Conservation (phyloP, 2,888 invertebrate species). For the Mermis nigrescens region DNA sequence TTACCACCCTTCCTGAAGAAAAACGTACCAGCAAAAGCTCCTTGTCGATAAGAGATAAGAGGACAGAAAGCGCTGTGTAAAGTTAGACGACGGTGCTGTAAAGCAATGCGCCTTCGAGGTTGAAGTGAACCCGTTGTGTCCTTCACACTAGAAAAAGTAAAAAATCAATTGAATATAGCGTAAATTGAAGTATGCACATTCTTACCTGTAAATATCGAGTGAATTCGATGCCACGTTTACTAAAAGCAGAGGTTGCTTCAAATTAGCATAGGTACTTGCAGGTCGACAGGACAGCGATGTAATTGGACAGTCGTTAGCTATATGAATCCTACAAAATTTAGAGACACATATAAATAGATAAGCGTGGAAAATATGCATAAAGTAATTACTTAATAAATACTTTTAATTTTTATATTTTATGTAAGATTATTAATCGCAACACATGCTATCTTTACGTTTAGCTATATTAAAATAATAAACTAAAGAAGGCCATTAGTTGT, state of each 20-base stretch:
- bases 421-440: too few relatives aligned
- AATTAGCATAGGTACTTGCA: conserved; percentile 55
- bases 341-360: too few relatives aligned
- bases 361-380: too few relatives aligned
- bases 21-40: conserved; percentile 51
- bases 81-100: conserved; percentile 45
- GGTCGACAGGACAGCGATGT: conserved; percentile 57
- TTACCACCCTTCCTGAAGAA: too few relatives aligned
- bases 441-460: too few relatives aligned
- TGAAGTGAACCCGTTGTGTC: conserved; percentile 49
- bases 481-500: too few relatives aligned
- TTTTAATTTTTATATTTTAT: too few relatives aligned
- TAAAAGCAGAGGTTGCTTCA: conserved; percentile 50
- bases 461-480: too few relatives aligned
- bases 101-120: conserved; percentile 47
- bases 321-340: conserved; percentile 33
- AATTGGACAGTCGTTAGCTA: conserved; percentile 46
- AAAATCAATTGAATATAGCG: conserved; percentile 1
- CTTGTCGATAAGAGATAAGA: conserved; percentile 56
- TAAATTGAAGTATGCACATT: not conserved
- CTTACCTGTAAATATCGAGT: conserved; percentile 47
- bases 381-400: too few relatives aligned
- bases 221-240: conserved; percentile 57
- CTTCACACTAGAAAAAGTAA: conserved; percentile 38
- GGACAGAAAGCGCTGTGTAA: conserved; percentile 57